Percentiles rank a stretch among this genome's conserved stretches.
phyloP scores from a whole-genome alignment of 1,140 invertebrate genomes.

The Lepidostoma basale region DNA sequence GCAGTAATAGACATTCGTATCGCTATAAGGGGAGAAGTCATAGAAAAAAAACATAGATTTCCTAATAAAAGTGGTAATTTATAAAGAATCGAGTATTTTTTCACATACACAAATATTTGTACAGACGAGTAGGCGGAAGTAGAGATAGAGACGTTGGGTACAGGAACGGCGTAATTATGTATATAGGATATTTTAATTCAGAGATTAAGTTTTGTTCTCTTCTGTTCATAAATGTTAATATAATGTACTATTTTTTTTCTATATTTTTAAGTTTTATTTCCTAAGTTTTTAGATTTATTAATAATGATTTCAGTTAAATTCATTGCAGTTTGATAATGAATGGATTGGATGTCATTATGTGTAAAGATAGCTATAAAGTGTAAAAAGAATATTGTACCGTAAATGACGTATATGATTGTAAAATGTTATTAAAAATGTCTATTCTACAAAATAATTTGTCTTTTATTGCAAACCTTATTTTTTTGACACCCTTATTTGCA shows the following conservation, averaged over 20 bases:
- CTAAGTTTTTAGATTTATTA: constrained; percentile 25
- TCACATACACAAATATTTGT: constrained; percentile 28
- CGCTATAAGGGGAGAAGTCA: constrained; percentile 2
- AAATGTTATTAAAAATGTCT: constrained; percentile 47
- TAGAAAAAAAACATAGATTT: constrained; percentile 20
- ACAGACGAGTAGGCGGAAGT: neutral
- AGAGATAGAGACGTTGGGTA: neutral
- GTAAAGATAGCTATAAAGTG: constrained; percentile 45
- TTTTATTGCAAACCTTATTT: no score
- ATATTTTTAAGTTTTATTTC: constrained; percentile 35
- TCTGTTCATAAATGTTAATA: constrained; percentile 30
- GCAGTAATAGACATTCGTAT: neutral
- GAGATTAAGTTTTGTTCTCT: constrained; percentile 36
- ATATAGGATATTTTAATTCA: constrained; percentile 20
- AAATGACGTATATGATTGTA: constrained; percentile 45
- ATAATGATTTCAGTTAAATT: constrained; percentile 13
- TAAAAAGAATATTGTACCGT: constrained; percentile 40
- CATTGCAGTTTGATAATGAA: constrained; percentile 30
- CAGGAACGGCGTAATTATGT: neutral
- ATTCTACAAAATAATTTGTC: constrained; percentile 40
- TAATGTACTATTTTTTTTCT: constrained; percentile 27
- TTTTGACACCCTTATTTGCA: no score
- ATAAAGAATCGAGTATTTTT: constrained; percentile 34
- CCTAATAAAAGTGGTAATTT: constrained; percentile 16
- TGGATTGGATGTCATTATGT: constrained; percentile 36